Conservation (phyloP, 2,888 invertebrate genomes). For the Trachelus stipa region DNA sequence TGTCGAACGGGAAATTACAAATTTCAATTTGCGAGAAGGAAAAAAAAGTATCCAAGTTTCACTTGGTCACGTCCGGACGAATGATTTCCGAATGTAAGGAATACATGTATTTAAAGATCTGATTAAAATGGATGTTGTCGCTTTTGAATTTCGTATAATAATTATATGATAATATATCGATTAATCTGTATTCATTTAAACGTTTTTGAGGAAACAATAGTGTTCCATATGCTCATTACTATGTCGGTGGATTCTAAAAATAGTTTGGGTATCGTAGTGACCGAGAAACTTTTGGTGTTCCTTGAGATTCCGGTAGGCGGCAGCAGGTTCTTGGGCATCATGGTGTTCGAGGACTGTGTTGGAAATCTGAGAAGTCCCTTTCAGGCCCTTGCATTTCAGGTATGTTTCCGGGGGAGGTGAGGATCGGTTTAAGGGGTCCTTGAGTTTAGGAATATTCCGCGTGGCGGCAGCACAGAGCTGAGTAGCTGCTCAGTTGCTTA, state of each 20-base stretch:
- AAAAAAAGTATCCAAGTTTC: neutral
- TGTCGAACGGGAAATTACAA: neutral
- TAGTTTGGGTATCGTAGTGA: neutral
- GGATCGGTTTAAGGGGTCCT: slow-evolving; percentile 29
- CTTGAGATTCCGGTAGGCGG: slow-evolving; percentile 46
- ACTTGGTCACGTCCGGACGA: neutral
- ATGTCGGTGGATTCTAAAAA: neutral
- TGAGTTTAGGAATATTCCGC: slow-evolving; percentile 24
- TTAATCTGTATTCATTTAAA: neutral
- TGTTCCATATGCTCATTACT: neutral
- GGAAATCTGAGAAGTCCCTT: neutral
- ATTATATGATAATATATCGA: neutral
- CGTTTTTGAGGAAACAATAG: neutral
- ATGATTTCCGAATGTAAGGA: neutral
- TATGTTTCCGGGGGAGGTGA: slow-evolving; percentile 15
- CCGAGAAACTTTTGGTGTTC: slow-evolving; percentile 32
- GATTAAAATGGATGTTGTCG: neutral
- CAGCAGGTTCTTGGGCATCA: slow-evolving; percentile 45
- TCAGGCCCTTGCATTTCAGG: neutral
- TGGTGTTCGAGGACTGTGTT: neutral
- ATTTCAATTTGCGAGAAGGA: neutral
- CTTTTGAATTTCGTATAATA: neutral
- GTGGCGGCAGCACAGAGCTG: slow-evolving; percentile 47
- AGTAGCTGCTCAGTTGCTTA: slow-evolving; percentile 29
- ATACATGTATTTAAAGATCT: neutral